These are phyloP conservation scores for Bruchidius siliquastri DNA, from an alignment of 2,888 invertebrate species.

Conservation along the genomic window DNA sequence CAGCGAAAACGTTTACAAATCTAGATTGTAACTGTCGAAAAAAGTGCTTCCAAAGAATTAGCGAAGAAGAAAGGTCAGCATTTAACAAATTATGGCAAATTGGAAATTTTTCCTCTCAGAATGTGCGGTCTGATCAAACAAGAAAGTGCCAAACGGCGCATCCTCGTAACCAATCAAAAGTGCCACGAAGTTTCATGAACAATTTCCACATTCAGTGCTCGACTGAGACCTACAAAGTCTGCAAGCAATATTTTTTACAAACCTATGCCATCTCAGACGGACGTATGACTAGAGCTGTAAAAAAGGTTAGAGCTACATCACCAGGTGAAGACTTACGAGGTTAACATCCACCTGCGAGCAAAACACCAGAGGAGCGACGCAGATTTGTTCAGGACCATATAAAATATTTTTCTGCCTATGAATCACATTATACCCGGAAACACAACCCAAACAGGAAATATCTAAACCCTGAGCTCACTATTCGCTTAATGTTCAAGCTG, in stretches of 20 bases:
- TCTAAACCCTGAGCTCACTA: slow-evolving; percentile 18
- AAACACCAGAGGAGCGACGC: too few relatives aligned
- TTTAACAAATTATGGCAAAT: neutral
- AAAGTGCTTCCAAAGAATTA: neutral
- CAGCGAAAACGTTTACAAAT: neutral
- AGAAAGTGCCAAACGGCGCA: too few relatives aligned
- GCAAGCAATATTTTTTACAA: neutral
- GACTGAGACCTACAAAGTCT: neutral
- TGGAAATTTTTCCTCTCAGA: neutral
- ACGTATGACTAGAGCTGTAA: too few relatives aligned
- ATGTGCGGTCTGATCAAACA: neutral
- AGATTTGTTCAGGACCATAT: slow-evolving; percentile 12
- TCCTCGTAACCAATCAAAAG: too few relatives aligned
- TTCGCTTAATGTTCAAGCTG: neutral
- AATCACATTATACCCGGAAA: slow-evolving; percentile 27
- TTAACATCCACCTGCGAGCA: too few relatives aligned
- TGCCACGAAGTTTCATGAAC: too few relatives aligned
- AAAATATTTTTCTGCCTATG: slow-evolving; percentile 26
- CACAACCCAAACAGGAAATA: slow-evolving; percentile 26
- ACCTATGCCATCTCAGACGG: neutral
- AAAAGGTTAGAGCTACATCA: too few relatives aligned
- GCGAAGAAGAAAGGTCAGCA: neutral
- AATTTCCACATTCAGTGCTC: too few relatives aligned
- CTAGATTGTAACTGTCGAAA: neutral
- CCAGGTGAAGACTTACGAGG: too few relatives aligned